A percentile compares a stretch with the other conserved stretches of the same genome.
These are phyloP conservation scores for Teleopsis dalmanni DNA, from an alignment of 1,140 invertebrate genomes.

Conservation along the genomic window DNA sequence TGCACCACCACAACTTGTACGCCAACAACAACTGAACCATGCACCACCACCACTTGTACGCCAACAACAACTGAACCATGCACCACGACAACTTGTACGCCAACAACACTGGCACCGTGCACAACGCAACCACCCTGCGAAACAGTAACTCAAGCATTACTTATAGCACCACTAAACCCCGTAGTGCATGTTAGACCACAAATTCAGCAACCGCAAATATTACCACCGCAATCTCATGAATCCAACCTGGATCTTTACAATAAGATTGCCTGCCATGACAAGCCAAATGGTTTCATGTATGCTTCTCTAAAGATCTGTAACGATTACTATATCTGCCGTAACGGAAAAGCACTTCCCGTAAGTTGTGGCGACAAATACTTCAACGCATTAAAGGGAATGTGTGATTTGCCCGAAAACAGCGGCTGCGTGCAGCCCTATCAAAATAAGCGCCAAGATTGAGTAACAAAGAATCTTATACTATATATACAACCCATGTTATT, in stretches of 20 bases:
- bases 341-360: conserved; percentile 22
- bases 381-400: conserved; percentile 32
- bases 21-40: not conserved
- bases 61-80: not conserved
- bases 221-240: conserved; percentile 1
- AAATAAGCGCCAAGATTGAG: not conserved
- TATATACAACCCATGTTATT: too few species aligned
- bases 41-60: not conserved
- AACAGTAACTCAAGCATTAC: not conserved
- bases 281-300: conserved; percentile 34
- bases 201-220: not conserved
- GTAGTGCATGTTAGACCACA: not conserved
- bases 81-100: not conserved
- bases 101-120: not conserved
- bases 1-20: not conserved
- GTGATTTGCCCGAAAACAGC: conserved; percentile 36
- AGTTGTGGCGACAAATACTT: conserved; percentile 33
- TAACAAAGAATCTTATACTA: too few species aligned
- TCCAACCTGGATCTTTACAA: conserved; percentile 7
- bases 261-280: conserved; percentile 22
- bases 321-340: conserved; percentile 36
- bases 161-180: not conserved
- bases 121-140: not conserved
- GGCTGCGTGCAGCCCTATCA: conserved; percentile 26
- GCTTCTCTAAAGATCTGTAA: conserved; percentile 33